Base-by-base conservation (phyloP, 2,797 vertebrate species). In the Acridotheres tristis region DNA sequence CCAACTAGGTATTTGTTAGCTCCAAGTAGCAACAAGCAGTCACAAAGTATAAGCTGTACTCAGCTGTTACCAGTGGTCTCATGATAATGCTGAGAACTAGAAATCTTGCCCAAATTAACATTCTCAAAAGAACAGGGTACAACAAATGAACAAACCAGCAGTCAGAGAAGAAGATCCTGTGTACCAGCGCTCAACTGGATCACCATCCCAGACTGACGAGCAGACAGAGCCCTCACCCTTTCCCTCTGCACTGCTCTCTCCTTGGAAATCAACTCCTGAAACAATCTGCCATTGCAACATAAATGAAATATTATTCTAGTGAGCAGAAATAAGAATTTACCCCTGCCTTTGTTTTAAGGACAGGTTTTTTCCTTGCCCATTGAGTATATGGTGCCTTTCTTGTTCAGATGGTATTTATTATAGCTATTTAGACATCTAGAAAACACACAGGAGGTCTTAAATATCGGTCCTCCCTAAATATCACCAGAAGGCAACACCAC, bases 301-400 rank as follows among this genome's bases (percentile, higher is more conserved):
- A 97, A 96, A 92, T 72, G 77, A 93, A 85, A 65, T 85, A 85
- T 83, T 95, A 93, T 63, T 93, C 42, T 93, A 96, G 96, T 34
- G n/a, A 97, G 85, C 59, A 81, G 58, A 85, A 93, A 74, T 88
- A 94, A 30, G 47, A 61, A 81, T 90, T 95, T 94, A 94, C 89
- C 79, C 27, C 6, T 4, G 6, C 9, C 10, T 68, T 77, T n/a
- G 16, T 34, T 51, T 80, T 80, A 96, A 96, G 68, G 85, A 96
- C 62, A 89, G 83, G 59, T 14, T 48, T 30, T 40, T 68, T 57
- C 71, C 73, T 42, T 89, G 73, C 55, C 68, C 38, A 26, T 43
- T 30, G 66, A 93, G 42, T 89, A 91, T 80, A 77, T 40, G 51
- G 13, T 40, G 29, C 40, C 47, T 53, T 89, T 74, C 38, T 63